Conservation (phyloP, 1,140 invertebrate species). For the Hesperophylax magnus region DNA sequence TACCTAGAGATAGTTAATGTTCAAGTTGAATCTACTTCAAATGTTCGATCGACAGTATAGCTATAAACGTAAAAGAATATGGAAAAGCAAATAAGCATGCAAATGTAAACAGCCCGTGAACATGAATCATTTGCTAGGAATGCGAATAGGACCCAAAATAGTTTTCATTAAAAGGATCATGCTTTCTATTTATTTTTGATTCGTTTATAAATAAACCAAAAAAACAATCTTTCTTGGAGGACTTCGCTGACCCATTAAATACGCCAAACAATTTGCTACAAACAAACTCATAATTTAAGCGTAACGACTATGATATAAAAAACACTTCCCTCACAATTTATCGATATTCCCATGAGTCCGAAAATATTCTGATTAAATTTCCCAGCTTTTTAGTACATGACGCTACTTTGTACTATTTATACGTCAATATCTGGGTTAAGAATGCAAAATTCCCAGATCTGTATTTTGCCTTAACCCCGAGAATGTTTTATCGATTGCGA, state of each 20-base stretch:
- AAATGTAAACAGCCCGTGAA: no score
- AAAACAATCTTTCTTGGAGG: not conserved
- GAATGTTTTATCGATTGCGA: no score
- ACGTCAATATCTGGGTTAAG: slow-evolving; percentile 22
- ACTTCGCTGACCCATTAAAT: slow-evolving; percentile 31
- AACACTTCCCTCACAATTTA: slow-evolving; percentile 24
- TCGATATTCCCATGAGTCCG: slow-evolving; percentile 34
- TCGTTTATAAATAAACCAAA: slow-evolving; percentile 14
- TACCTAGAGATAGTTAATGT: no score
- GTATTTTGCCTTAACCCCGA: no score
- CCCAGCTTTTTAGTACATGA: not conserved
- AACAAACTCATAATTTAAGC: slow-evolving; percentile 38
- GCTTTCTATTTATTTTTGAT: not conserved
- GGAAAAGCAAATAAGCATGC: not conserved
- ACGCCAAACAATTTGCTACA: slow-evolving; percentile 40
- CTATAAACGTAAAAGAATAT: not conserved
- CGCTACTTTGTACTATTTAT: slow-evolving; percentile 16
- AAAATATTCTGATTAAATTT: slow-evolving; percentile 13
- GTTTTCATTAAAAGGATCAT: slow-evolving; percentile 3
- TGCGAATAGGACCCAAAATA: no score
- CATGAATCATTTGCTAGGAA: no score
- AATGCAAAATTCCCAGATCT: not conserved
- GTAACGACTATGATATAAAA: slow-evolving; percentile 10
- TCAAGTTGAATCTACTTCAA: no score
- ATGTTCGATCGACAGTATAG: no score